Conservation (phyloP, 2,797 vertebrate species). For the Limnodromus scolopaceus region DNA sequence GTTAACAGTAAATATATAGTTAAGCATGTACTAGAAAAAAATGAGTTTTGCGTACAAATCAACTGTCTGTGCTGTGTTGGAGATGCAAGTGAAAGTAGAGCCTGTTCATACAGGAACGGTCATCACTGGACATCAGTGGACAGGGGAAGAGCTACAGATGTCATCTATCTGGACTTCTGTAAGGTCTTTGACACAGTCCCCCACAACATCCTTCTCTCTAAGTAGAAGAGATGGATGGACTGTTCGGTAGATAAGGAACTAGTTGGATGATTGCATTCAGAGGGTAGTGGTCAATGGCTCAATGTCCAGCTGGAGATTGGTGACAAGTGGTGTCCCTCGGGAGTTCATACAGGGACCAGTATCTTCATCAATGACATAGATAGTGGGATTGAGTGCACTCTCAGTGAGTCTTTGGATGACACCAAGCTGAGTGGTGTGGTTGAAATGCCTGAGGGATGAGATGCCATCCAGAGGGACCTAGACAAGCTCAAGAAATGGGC, state of each 20-base stretch:
- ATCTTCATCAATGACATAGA: not conserved
- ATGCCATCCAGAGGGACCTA: not conserved
- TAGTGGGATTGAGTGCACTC: not conserved
- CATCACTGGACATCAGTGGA: not conserved
- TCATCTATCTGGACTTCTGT: not conserved
- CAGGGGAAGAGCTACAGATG: not conserved
- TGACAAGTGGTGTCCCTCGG: not conserved
- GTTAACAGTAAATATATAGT: not conserved
- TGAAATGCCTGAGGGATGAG: not conserved
- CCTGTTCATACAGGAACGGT: not conserved
- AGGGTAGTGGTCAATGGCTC: not conserved
- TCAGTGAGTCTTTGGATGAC: not conserved
- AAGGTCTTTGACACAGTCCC: not conserved
- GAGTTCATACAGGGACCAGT: not conserved
- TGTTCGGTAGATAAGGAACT: not conserved
- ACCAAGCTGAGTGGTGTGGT: not conserved
- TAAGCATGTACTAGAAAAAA: not conserved
- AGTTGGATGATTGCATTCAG: not conserved
- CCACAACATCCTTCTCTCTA: not conserved
- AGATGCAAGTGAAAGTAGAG: not conserved
- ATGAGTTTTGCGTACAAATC: not conserved
- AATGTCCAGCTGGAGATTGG: not conserved
- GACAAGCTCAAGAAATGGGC: not conserved
- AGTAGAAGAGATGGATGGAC: not conserved
- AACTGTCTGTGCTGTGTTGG: not conserved